A percentile compares a stretch with the other conserved stretches of the same genome.
Conservation (phyloP, 2,113 vertebrate species). For the Dicentrarchus labrax region DNA sequence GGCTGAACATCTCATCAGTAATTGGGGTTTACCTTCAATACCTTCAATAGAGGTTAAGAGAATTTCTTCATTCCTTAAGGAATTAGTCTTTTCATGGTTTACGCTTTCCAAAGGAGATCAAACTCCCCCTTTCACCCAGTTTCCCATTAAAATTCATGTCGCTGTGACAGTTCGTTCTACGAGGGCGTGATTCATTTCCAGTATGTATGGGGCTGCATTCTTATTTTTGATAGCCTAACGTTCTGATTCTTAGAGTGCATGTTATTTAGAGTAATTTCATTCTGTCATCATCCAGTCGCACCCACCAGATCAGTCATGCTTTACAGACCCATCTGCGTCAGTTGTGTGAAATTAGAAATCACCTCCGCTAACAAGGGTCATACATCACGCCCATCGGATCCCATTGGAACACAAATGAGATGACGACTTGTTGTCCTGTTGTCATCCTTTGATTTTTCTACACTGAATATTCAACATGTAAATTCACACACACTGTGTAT, state of each 20-base stretch:
- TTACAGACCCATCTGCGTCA: constrained; percentile 73
- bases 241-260: constrained; percentile 69
- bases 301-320: constrained; percentile 72
- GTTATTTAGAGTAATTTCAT: constrained; percentile 75
- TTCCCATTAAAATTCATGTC: constrained; percentile 68
- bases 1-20: constrained; percentile 8
- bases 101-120: constrained; percentile 42
- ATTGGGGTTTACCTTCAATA: constrained; percentile 30
- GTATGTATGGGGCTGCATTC: constrained; percentile 54
- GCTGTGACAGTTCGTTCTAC: constrained; percentile 62
- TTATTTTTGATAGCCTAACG: constrained; percentile 63
- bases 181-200: constrained; percentile 58
- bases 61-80: constrained; percentile 3
- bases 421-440: constrained; percentile 62
- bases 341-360: constrained; percentile 74
- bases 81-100: constrained; percentile 50
- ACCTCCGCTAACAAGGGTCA: constrained; percentile 78
- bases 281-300: constrained; percentile 61
- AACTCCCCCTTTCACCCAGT: constrained; percentile 26
- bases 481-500: constrained; percentile 49
- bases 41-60: constrained; percentile 3
- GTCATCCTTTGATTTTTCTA: constrained; percentile 56
- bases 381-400: constrained; percentile 73
- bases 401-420: constrained; percentile 75
- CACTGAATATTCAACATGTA: constrained; percentile 65